Evolutionary conservation across 2,888 invertebrate species (phyloP).

Genomic region (Hirtodrosophila confusa): DNA sequence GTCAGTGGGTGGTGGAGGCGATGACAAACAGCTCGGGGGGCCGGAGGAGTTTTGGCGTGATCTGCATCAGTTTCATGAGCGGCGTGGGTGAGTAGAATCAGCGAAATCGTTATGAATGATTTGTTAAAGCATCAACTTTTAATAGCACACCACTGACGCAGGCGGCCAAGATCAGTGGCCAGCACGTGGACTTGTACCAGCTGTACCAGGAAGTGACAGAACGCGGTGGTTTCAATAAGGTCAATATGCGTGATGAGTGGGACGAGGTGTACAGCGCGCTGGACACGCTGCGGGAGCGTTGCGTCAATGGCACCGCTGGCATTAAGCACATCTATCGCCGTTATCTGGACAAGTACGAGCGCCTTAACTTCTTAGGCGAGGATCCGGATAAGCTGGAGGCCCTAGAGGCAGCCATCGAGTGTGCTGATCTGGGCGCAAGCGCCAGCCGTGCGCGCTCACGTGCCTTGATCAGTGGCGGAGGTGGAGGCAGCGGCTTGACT

Average conservation of each 20-base stretch:
- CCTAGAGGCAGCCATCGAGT: constrained; percentile 82
- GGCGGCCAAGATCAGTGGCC: constrained; percentile 92
- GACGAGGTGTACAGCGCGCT: constrained; percentile 91
- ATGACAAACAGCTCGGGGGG: constrained; percentile 59
- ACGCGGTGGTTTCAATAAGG: constrained; percentile 97
- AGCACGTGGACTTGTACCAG: constrained; percentile 95
- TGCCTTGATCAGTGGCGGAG: constrained; percentile 85
- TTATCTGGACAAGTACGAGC: constrained; percentile 94
- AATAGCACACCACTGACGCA: constrained; percentile 86
- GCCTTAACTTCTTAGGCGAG: constrained; percentile 94
- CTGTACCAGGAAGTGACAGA: constrained; percentile 96
- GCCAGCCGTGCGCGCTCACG: constrained; percentile 88
- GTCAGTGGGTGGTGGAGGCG: constrained; percentile 12
- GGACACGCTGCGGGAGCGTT: constrained; percentile 91
- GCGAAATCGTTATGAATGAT: neutral
- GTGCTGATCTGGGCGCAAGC: constrained; percentile 86
- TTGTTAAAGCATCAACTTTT: neutral
- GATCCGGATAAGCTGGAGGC: constrained; percentile 92
- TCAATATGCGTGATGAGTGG: constrained; percentile 96
- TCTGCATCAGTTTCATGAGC: constrained; percentile 95
- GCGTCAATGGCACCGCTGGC: constrained; percentile 94
- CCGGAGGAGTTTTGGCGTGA: constrained; percentile 85
- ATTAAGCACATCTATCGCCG: constrained; percentile 93
- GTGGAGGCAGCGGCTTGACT: constrained; percentile 85
- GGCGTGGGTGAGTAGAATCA: constrained; percentile 91